Percentiles rank a stretch among this genome's conserved stretches.
Conservation (phyloP, 2,113 vertebrate genomes). For the Nycticorax nycticorax region DNA sequence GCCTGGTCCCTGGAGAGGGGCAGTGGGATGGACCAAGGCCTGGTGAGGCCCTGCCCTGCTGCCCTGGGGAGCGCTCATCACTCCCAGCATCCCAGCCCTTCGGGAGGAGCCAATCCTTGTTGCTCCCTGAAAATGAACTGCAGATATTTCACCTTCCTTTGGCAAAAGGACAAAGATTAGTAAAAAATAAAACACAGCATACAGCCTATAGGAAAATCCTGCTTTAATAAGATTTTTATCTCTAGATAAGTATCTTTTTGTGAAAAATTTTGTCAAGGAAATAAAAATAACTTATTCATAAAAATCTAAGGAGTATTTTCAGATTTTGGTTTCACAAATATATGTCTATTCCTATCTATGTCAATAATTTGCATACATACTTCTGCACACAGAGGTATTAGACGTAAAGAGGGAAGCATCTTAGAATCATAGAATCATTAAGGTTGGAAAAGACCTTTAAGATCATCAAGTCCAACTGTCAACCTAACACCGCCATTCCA, state of each 20-base stretch:
- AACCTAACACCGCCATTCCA: no score
- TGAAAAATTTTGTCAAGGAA: neutral
- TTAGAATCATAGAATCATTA: no score
- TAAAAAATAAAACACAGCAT: neutral
- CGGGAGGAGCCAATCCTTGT: neutral
- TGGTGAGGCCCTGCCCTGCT: neutral
- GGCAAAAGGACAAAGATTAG: neutral
- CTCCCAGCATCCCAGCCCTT: neutral
- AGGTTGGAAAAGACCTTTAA: no score
- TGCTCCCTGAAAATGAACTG: neutral
- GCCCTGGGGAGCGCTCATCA: neutral
- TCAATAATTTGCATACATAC: neutral
- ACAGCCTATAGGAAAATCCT: neutral
- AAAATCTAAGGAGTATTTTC: neutral
- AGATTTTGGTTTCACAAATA: neutral
- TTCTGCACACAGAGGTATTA: neutral
- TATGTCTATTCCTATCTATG: neutral
- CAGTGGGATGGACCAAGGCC: neutral
- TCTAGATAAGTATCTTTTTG: neutral
- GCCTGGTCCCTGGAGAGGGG: neutral
- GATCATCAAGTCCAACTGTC: no score
- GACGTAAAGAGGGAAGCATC: neutral
- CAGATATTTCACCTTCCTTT: neutral
- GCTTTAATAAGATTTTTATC: neutral
- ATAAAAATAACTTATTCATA: neutral